Evolutionary conservation across 2,888 invertebrate species (phyloP), one percentile per base, ranked within the genome.

Genomic region (Cheilosia grossa): DNA sequence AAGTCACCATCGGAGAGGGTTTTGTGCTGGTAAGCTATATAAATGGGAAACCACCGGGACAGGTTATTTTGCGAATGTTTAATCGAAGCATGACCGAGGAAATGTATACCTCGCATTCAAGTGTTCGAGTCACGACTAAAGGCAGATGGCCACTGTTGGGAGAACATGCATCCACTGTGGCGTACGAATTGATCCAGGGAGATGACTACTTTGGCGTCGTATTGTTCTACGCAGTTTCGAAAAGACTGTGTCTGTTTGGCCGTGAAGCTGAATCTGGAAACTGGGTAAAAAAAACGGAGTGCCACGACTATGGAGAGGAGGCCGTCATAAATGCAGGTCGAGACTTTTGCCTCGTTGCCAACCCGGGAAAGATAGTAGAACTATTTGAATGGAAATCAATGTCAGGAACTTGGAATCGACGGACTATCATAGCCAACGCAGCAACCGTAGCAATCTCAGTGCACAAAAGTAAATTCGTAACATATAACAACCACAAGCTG

Each of bases 141-240:
- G 74, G 58, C 40, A 64, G 74, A 51, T 77, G 77, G 77, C 77
- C 77, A 13, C 30, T 77, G 2, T 19, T 77, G 15, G 77, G 77
- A 5, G 44, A 67, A 19, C 37, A 51, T 17, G 27, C 42, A 21
- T 40, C 77, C 3, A 67, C 67, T 1, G 5, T 59, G 4, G 53
- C n/a, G 17, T 47, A 69, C 33, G 67, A 67, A 13, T 44, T 77
- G 3, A 53, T 77, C 4, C 56, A 15, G 53, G 77, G 77, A 21
- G 44, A 61, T n/a, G 42, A 51, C n/a, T 77, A 19, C 24, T 77
- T 77, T 51, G 59, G 21, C 2, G 51, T 77, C 4, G 10, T 67
- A 1, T 33, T 69, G 19, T 77, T 24, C 13, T 75, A 66, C 30
- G 15, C 37, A 15, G 10, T 13, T 2, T 66, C 64, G 15, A 75